phyloP scores from a whole-genome alignment of 1,140 invertebrate species.

The Drosophila prosaltans region DNA sequence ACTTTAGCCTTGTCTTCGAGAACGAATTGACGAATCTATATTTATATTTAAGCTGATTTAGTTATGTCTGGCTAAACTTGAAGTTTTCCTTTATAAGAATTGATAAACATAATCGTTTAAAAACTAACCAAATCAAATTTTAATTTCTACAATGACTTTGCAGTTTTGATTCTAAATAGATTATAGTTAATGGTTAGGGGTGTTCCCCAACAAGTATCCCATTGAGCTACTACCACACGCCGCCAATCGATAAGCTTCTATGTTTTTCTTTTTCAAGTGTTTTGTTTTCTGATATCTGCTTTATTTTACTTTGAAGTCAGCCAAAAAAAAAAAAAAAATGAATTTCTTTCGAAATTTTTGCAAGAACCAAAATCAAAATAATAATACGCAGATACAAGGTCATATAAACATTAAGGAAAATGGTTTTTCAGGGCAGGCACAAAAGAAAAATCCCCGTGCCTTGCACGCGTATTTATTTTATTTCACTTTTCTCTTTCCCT shows the following conservation, averaged over 20 bases:
- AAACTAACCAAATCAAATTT: not conserved
- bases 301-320: conserved; percentile 1
- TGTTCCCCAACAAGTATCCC: not conserved
- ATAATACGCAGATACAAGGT: not conserved
- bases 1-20: not conserved
- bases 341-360: conserved; percentile 2
- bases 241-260: not conserved
- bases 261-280: conserved; percentile 1
- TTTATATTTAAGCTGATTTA: not conserved
- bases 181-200: not conserved
- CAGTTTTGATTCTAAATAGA: not conserved
- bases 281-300: conserved; percentile 1
- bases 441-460: not conserved
- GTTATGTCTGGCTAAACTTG: too few species aligned
- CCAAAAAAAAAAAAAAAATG: not conserved
- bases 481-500: not conserved
- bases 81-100: too few species aligned
- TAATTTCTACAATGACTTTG: not conserved
- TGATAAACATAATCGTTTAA: not conserved
- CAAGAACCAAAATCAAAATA: not conserved
- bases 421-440: not conserved
- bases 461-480: not conserved
- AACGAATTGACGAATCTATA: not conserved
- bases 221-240: not conserved
- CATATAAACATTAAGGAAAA: conserved; percentile 4